These are phyloP conservation scores for Lamprotornis superbus DNA, from an alignment of 2,113 vertebrate species.

Conservation along the genomic window DNA sequence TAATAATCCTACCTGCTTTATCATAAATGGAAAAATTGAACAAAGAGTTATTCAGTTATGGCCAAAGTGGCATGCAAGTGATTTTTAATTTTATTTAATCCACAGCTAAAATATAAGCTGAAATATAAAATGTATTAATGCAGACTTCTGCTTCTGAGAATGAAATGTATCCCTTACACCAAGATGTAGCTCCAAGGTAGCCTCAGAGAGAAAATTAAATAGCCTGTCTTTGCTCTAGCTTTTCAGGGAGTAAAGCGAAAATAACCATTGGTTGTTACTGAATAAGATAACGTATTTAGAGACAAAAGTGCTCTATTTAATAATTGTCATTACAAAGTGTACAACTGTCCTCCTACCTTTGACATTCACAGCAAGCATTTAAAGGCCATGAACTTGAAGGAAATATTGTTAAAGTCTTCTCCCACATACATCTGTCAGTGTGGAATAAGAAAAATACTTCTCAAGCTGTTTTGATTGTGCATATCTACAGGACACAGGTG, in stretches of 20 bases:
- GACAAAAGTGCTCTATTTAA: neutral
- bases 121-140: neutral
- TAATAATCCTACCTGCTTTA: neutral
- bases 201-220: neutral
- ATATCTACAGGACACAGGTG: neutral
- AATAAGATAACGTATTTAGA: neutral
- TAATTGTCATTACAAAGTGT: neutral
- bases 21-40: neutral
- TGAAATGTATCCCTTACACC: neutral
- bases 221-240: neutral
- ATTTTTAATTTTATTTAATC: neutral
- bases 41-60: neutral
- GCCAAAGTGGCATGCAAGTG: neutral
- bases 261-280: neutral
- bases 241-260: neutral
- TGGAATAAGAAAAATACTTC: neutral
- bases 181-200: neutral
- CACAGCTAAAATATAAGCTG: neutral
- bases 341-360: neutral
- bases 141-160: neutral
- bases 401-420: neutral
- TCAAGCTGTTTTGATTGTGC: neutral
- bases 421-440: neutral
- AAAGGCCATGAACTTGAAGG: neutral
- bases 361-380: rapidly evolving